Evolutionary conservation across 2,888 invertebrate species (phyloP).

Genomic region (Danaus chrysippus): DNA sequence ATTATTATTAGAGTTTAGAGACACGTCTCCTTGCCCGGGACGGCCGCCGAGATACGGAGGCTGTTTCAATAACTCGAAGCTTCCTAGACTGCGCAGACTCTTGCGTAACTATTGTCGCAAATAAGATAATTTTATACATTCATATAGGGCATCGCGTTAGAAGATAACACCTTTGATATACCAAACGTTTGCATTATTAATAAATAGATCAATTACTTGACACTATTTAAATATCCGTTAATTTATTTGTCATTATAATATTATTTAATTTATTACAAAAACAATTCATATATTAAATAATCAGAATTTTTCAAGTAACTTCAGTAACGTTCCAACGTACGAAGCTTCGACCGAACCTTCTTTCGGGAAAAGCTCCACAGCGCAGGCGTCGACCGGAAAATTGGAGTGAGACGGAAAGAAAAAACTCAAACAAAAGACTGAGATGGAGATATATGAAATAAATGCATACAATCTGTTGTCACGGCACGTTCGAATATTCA

Average conservation of each 20-base stretch:
- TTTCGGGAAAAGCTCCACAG: constrained; percentile 59
- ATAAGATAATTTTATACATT: constrained; percentile 39
- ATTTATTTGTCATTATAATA: no score
- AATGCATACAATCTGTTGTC: constrained; percentile 66
- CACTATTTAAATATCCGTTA: no score
- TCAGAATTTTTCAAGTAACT: no score
- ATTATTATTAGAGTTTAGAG: constrained; percentile 31
- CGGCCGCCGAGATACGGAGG: constrained; percentile 63
- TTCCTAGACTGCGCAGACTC: constrained; percentile 62
- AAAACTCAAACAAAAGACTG: constrained; percentile 39
- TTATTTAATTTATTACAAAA: no score
- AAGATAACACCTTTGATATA: not conserved
- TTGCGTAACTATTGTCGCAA: constrained; percentile 73
- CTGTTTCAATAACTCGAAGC: constrained; percentile 70
- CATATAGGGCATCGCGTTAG: not conserved
- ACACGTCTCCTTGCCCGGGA: constrained; percentile 55
- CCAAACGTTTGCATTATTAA: not conserved
- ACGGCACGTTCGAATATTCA: constrained; percentile 62
- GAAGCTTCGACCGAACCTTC: constrained; percentile 65
- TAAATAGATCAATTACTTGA: not conserved
- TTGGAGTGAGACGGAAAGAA: constrained; percentile 45
- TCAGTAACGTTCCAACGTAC: constrained; percentile 40
- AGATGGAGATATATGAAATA: constrained; percentile 43
- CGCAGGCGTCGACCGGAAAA: constrained; percentile 70
- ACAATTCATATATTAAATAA: no score